Conservation (phyloP, 2,797 vertebrate genomes). For the Paguma larvata region DNA sequence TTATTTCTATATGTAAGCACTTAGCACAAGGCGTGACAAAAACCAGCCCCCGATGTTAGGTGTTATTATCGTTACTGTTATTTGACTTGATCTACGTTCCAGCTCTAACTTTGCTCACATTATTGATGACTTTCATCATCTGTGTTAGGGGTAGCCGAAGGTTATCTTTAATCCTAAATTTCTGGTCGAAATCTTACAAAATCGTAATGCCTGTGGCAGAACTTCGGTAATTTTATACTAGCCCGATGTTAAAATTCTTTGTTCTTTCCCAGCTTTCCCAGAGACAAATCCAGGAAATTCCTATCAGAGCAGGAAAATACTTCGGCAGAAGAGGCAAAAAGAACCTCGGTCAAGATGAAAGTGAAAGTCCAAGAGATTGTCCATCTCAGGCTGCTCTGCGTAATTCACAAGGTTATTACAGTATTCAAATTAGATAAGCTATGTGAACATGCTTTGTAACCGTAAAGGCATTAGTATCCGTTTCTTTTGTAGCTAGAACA, state of each 20-base stretch:
- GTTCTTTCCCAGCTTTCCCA: slow-evolving; percentile 61
- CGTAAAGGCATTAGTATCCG: neutral
- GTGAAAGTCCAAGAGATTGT: neutral
- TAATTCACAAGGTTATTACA: neutral
- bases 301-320: slow-evolving; percentile 61
- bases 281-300: slow-evolving; percentile 69
- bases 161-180: slow-evolving; percentile 17
- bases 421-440: slow-evolving; percentile 17
- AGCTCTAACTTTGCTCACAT: neutral
- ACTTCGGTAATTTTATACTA: slow-evolving; percentile 36
- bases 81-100: neutral
- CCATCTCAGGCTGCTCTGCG: neutral
- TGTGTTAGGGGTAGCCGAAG: neutral
- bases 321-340: slow-evolving; percentile 61
- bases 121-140: neutral
- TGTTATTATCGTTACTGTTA: neutral
- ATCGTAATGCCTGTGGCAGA: slow-evolving; percentile 52
- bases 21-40: neutral
- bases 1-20: neutral
- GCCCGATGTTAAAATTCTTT: slow-evolving; percentile 63
- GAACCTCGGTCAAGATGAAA: slow-evolving; percentile 62
- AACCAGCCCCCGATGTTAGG: neutral
- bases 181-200: slow-evolving; percentile 48
- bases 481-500: slow-evolving; percentile 45
- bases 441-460: neutral